Evolutionary conservation across 2,797 vertebrate genomes (phyloP).

Genomic region (Ibycter americanus): DNA sequence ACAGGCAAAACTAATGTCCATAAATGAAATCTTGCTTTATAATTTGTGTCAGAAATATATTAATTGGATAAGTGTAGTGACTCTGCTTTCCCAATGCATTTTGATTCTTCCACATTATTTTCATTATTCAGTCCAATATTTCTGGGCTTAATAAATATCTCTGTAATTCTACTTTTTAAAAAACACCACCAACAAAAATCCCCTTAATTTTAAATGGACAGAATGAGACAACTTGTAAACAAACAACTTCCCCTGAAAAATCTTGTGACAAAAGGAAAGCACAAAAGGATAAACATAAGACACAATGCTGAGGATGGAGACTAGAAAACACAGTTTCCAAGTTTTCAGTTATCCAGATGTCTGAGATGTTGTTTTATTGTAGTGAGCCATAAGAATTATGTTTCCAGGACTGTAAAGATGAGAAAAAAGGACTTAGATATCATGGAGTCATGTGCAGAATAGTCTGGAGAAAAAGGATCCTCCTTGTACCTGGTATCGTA

Average conservation of each 20-base stretch:
- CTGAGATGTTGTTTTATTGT: not conserved
- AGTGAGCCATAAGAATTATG: not conserved
- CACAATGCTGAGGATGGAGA: not conserved
- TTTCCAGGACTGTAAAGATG: not conserved
- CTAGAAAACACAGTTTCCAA: not conserved
- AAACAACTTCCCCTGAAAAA: not conserved
- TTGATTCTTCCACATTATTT: not conserved
- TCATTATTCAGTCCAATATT: not conserved
- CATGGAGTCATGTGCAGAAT: not conserved
- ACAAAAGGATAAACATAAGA: not conserved
- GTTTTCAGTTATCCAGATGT: not conserved
- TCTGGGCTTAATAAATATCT: not conserved
- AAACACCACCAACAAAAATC: not conserved
- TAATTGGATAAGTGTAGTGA: not conserved
- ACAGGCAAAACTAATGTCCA: rapidly evolving
- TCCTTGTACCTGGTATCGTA: not conserved
- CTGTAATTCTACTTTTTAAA: not conserved
- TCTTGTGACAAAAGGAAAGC: not conserved
- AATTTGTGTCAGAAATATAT: not conserved
- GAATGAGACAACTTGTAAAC: not conserved
- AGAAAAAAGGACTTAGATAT: not conserved
- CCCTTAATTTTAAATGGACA: not conserved
- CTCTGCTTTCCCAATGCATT: not conserved
- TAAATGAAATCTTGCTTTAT: not conserved
- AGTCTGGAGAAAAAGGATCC: not conserved